phyloP scores from a whole-genome alignment of 2,113 vertebrate species.

The Zosterops borbonicus region DNA sequence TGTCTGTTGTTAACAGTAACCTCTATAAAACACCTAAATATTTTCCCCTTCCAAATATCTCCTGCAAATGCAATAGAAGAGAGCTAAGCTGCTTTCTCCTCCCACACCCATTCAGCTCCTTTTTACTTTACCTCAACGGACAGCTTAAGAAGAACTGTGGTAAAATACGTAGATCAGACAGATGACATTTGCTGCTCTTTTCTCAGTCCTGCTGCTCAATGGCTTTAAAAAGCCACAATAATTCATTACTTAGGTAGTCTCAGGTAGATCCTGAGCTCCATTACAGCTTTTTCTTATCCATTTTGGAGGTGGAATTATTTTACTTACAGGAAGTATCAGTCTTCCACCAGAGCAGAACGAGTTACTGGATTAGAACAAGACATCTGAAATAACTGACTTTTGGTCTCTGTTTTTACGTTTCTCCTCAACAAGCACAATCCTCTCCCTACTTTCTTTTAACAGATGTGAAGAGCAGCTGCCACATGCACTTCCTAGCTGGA shows the following conservation, averaged over 20 bases:
- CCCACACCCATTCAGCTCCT: neutral
- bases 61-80: neutral
- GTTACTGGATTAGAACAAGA: neutral
- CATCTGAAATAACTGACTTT: neutral
- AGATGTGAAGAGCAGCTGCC: neutral
- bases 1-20: neutral
- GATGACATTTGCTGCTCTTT: slow-evolving; percentile 47
- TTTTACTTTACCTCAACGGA: neutral
- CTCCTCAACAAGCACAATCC: neutral
- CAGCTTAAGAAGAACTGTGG: neutral
- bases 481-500: neutral
- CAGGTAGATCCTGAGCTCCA: neutral
- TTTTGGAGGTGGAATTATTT: neutral
- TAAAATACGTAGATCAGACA: slow-evolving; percentile 14
- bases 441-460: neutral
- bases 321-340: neutral
- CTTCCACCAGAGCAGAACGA: neutral
- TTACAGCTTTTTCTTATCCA: neutral
- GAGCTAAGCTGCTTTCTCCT: neutral
- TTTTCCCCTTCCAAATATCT: neutral
- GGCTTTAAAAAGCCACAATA: neutral
- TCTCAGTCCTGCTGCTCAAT: slow-evolving; percentile 4
- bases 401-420: neutral
- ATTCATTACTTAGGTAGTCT: neutral
- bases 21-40: neutral